phyloP scores from a whole-genome alignment of 2,888 invertebrate genomes.

The Melanophora roralis region DNA sequence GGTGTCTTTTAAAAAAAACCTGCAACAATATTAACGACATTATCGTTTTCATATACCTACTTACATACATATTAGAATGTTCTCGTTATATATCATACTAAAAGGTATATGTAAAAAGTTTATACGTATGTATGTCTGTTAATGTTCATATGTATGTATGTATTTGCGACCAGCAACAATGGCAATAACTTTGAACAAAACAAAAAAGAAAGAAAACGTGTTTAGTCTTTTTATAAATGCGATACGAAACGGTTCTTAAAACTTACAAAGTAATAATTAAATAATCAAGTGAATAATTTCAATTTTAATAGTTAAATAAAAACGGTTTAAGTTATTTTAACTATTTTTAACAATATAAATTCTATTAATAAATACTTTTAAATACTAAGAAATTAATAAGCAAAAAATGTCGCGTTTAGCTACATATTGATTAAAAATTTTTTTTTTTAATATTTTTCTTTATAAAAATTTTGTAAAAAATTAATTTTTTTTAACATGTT shows the following conservation, averaged over 20 bases:
- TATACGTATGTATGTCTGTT: background rate
- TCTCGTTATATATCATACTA: no score
- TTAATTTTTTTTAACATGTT: background rate
- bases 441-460: background rate
- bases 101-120: background rate
- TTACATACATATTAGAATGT: no score
- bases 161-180: constrained; percentile 20
- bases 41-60: background rate
- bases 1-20: constrained; percentile 20
- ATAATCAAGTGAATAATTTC: constrained; percentile 10
- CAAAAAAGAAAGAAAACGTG: constrained; percentile 50
- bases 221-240: constrained; percentile 59
- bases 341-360: background rate
- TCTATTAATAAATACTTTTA: no score
- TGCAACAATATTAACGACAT: constrained; percentile 29
- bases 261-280: constrained; percentile 9
- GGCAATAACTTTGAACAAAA: constrained; percentile 43
- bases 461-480: constrained; percentile 10
- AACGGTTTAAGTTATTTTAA: no score
- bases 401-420: no score
- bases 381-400: no score
- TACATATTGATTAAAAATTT: no score
- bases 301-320: background rate
- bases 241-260: constrained; percentile 58
- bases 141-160: background rate